Evolutionary conservation across 2,113 vertebrate genomes (phyloP).

Genomic region (Pan troglodytes): NHGRI_mPanTro3-v2.1_pri NC_086015.1:4133501-4134000

Average conservation of each 20-base stretch:
- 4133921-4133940: not conserved
- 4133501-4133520: not conserved
- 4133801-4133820: conserved; percentile 77
- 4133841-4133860: conserved; percentile 78
- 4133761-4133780: conserved; percentile 84
- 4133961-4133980: not conserved
- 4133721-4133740: conserved; percentile 66
- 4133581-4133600: not conserved
- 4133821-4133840: conserved; percentile 79
- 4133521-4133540: not conserved
- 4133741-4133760: conserved; percentile 64
- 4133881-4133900: conserved; percentile 73
- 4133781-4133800: conserved; percentile 83
- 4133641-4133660: not conserved
- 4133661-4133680: not conserved
- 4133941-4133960: not conserved
- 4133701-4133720: conserved; percentile 64
- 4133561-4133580: not conserved
- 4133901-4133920: conserved; percentile 56
- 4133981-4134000: conserved; percentile 23
- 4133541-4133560: not conserved
- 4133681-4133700: conserved; percentile 58
- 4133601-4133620: not conserved
- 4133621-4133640: not conserved
- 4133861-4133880: conserved; percentile 65